A percentile compares a stretch with the other conserved stretches of the same genome.
These are phyloP conservation scores for Oreonectes daqikongensis DNA, from an alignment of 2,797 vertebrate species.

Conservation along the genomic window DNA sequence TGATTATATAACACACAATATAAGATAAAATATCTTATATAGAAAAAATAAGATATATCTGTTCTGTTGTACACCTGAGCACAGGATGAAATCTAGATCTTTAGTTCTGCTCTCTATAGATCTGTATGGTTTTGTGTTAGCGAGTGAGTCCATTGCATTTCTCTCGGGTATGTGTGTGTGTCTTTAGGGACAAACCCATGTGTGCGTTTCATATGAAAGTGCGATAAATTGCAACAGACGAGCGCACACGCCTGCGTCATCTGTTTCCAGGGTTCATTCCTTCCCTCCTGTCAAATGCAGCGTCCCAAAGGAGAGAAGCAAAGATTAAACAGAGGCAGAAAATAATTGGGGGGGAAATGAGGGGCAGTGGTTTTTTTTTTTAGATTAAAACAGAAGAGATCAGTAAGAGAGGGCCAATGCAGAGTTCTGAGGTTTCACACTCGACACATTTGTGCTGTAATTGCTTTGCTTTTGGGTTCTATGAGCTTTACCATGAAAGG, in stretches of 20 bases:
- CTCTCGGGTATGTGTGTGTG: slow-evolving; percentile 41
- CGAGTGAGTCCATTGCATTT: slow-evolving; percentile 46
- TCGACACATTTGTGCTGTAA: background rate
- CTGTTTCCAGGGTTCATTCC: slow-evolving; percentile 24
- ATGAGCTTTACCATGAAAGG: background rate
- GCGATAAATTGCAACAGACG: slow-evolving; percentile 69
- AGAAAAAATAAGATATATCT: too few relatives aligned
- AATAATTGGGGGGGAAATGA: slow-evolving; percentile 64
- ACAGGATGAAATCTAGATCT: background rate
- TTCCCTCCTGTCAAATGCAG: slow-evolving; percentile 55
- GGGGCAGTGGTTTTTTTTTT: slow-evolving; percentile 57
- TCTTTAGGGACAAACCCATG: slow-evolving; percentile 27
- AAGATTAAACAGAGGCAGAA: slow-evolving; percentile 68
- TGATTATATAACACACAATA: background rate
- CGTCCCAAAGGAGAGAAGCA: slow-evolving; percentile 55
- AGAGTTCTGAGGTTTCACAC: slow-evolving; percentile 46
- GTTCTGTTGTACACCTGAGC: too few relatives aligned
- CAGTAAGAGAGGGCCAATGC: slow-evolving; percentile 59
- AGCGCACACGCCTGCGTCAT: slow-evolving; percentile 42
- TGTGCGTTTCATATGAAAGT: slow-evolving; percentile 69
- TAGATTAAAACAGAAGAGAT: slow-evolving; percentile 77
- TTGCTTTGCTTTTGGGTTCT: background rate
- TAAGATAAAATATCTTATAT: too few relatives aligned
- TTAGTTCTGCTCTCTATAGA: slow-evolving; percentile 21
- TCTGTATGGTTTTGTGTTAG: slow-evolving; percentile 29